A percentile compares a stretch with the other conserved stretches of the same genome.
These are phyloP conservation scores for Coptotermes formosanus DNA, from an alignment of 1,140 invertebrate genomes.

Conservation along the genomic window DNA sequence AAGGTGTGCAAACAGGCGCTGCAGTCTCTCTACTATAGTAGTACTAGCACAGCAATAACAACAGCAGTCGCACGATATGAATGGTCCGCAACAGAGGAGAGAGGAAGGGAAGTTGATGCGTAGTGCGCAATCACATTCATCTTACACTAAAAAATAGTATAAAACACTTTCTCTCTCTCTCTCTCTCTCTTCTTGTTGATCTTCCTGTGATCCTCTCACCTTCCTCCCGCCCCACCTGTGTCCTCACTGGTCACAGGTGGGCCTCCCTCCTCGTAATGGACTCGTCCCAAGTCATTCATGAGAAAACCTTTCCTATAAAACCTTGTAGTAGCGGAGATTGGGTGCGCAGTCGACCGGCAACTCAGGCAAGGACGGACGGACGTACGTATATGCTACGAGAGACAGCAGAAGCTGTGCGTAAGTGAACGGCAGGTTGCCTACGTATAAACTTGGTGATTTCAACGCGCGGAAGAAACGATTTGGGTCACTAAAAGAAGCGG, in stretches of 20 bases:
- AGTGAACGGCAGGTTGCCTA: too few species aligned
- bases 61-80: background rate
- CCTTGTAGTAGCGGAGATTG: constrained; percentile 27
- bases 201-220: background rate
- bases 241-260: constrained; percentile 21
- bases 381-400: background rate
- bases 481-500: too few species aligned
- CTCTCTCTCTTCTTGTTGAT: background rate
- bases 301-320: constrained; percentile 32
- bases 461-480: background rate
- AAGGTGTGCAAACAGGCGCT: background rate
- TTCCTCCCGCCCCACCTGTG: background rate
- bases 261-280: constrained; percentile 8
- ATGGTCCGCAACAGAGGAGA: background rate
- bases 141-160: background rate
- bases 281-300: constrained; percentile 28
- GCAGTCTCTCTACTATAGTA: background rate
- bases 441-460: background rate
- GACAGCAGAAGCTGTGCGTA: background rate
- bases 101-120: background rate
- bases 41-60: background rate
- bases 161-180: background rate
- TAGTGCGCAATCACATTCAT: background rate
- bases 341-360: constrained; percentile 19
- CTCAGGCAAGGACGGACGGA: background rate